phyloP scores from a whole-genome alignment of 2,797 vertebrate species.

The Stomatorhinus walkeri region DNA sequence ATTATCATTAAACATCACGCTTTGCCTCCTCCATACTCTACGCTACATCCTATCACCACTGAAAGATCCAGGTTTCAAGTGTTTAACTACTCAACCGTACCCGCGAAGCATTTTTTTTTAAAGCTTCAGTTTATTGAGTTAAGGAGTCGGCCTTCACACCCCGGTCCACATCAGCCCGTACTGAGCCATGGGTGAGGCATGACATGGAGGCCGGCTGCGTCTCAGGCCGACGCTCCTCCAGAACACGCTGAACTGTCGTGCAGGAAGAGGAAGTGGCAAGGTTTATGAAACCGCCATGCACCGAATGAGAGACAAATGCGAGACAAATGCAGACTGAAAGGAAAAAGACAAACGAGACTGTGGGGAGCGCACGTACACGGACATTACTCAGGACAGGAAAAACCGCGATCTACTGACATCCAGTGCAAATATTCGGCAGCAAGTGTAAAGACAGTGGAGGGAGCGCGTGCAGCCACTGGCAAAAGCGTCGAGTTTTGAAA shows the following conservation, averaged over 20 bases:
- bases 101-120: background rate
- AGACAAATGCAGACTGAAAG: background rate
- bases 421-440: background rate
- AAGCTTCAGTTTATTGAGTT: background rate
- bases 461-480: conserved; percentile 30
- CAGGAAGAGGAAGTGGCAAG: conserved; percentile 24
- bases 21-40: background rate
- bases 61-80: background rate
- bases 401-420: background rate
- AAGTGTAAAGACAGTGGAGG: background rate
- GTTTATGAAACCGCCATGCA: background rate
- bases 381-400: background rate
- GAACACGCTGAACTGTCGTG: background rate
- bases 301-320: background rate
- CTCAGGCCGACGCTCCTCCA: background rate
- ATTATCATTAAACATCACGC: background rate
- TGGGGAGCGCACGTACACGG: background rate
- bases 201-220: background rate
- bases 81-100: background rate
- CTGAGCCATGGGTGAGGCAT: background rate
- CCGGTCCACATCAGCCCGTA: background rate
- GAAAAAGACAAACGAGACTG: conserved; percentile 3
- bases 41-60: background rate
- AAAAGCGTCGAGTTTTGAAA: conserved; percentile 49
- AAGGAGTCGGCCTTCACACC: background rate